Evolutionary conservation across 37 sponge, comb jelly and placozoan genomes (phyloP), one percentile per base, ranked within the genome.

Genomic region (Cliona cf. orientalis): DNA sequence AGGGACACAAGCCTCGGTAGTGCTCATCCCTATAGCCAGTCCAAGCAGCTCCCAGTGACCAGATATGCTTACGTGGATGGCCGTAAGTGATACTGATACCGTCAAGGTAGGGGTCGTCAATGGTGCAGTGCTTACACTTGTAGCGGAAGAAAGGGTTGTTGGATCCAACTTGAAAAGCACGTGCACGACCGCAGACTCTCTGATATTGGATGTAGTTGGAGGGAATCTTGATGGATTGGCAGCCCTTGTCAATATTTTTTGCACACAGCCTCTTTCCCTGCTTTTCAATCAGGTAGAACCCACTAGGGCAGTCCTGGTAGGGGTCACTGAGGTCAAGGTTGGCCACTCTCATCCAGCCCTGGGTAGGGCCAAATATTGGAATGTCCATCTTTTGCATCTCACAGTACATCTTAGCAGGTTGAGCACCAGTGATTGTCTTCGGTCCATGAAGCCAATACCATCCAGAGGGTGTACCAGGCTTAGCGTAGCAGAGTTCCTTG

Each of bases 71-170:
- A 3, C 69, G 46, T 6, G 70, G 70, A 36, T n/a, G 59, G n/a
- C 80, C 80, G 68, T 68, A 57, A 6, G 80, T 80, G 31, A 80
- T 42, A 46, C 69, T 67, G 32, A 80, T 43, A 14, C 80, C 80
- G 35, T 80, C 80, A 46, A 80, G 25, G 46, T 80, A 80, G 17
- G 66, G 46, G 6, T 31, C 70, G 40, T 80, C 46, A 46, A 80
- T 80, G 26, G 32, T 63, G 9, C 77, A n/a, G 11, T 26, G 22
- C 9, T 2, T 3, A 44, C 26, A n/a, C 7, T 41, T 3, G 33
- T 72, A 72, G 23, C 46, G 25, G 12, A 5, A 5, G 25, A 80
- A 66, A 42, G 56, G 70, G 58, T 80, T 62, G 35, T 59, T 7
- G 23, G 56, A 25, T 21, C 57, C 58, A 37, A 58, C 26, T 43